A percentile compares a stretch with the other conserved stretches of the same genome.
Conservation (phyloP, 1,140 invertebrate genomes). For the Ephestia elutella region DNA sequence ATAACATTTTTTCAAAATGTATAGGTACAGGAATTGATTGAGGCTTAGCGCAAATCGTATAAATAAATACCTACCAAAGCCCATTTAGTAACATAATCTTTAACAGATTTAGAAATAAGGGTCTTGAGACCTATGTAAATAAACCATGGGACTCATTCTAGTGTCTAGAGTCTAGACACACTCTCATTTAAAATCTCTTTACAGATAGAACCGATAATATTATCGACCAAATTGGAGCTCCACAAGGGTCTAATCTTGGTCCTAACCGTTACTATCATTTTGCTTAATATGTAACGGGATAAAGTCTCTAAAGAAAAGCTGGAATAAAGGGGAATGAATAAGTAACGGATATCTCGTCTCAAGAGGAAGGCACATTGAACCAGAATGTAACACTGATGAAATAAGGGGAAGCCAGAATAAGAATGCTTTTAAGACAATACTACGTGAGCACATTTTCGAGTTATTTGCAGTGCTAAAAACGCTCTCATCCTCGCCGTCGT, state of each 20-base stretch:
- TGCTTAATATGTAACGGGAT: background rate
- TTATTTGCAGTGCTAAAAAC: slow-evolving; percentile 15
- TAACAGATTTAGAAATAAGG: too few species aligned
- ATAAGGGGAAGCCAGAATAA: slow-evolving; percentile 16
- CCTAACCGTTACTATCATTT: slow-evolving; percentile 2
- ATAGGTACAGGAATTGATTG: too few species aligned
- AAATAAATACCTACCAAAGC: too few species aligned
- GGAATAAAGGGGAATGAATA: slow-evolving; percentile 10
- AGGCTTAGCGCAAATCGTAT: too few species aligned
- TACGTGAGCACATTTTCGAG: slow-evolving; percentile 18
- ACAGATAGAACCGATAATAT: background rate
- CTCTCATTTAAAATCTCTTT: slow-evolving; percentile 2
- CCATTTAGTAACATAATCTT: too few species aligned
- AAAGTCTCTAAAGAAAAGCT: slow-evolving; percentile 8
- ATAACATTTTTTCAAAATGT: too few species aligned
- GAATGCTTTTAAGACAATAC: slow-evolving; percentile 20
- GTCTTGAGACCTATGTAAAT: too few species aligned
- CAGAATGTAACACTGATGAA: slow-evolving; percentile 14
- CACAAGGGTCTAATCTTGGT: background rate
- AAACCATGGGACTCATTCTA: background rate
- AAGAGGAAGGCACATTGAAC: slow-evolving; percentile 7
- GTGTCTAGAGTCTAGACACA: background rate
- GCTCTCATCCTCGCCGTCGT: slow-evolving; percentile 10
- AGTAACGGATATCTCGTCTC: slow-evolving; percentile 9
- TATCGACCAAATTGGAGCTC: background rate